Base-by-base conservation (phyloP, 2,888 invertebrate species). In the Thecocarcelia acutangulata region DNA sequence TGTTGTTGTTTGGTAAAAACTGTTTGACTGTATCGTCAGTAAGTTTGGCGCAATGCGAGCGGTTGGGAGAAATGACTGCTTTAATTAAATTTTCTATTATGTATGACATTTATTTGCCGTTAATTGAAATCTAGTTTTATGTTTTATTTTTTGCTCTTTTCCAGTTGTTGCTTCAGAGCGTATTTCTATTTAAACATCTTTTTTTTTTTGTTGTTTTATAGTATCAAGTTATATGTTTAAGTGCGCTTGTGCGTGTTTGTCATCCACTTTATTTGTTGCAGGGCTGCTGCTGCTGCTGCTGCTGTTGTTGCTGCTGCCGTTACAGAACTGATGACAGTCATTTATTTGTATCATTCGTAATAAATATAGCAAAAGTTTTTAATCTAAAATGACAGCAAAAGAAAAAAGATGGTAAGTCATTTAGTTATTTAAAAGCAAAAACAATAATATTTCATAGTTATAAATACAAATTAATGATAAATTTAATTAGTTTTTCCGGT, bases 61-160 rank as follows among this genome's bases (percentile, higher is more conserved):
- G 54, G 13, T 17, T 9, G 42, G 13, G 44, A 61, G 61, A 72
- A 61, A 61, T 73, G 64, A 21, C 42, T 69, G 64, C 44, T 70
- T 70, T 82, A 78, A 82, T 82, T 78, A 75, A 82, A 82, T 78
- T 82, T 82, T 59, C 61, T 66, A 28, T 58, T 64, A 74, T 78
- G 78, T 64, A 70, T 78, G 82, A 78, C 78, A 78, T 82, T 74
- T 75, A 82, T 82, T 82, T 78, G 64, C 70, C 17, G 78, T 66
- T 78, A 82, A 82, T 82, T 82, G 82, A 78, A 82, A 75, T 50
- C 66, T 70, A 70, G 63, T 73, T 80, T 72, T 50, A 73, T 77
- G 24, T 68, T 59, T 52, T 63, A 11, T 72, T 68, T 58, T 54
- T 52, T 70, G 40, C 28, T 44, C 1, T 3, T 75, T 50, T 68